These are phyloP conservation scores for Pempheris klunzingeri DNA, from an alignment of 2,797 vertebrate genomes.

Conservation along the genomic window DNA sequence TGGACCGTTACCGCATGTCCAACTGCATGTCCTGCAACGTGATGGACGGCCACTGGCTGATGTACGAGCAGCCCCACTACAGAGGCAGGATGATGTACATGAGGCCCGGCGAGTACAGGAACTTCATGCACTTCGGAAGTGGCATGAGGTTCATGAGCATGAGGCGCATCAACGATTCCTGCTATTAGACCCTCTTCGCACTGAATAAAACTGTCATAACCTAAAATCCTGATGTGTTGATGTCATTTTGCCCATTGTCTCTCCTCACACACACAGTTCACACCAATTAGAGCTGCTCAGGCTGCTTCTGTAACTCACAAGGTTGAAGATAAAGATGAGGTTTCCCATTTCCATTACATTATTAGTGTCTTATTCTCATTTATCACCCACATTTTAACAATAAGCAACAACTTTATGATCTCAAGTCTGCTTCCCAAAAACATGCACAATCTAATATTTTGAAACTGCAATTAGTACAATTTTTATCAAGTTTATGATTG, in stretches of 20 bases:
- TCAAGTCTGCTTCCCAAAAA: background rate
- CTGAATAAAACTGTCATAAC: conserved; percentile 77
- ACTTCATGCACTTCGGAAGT: conserved; percentile 74
- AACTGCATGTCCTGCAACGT: conserved; percentile 83
- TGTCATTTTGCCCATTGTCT: background rate
- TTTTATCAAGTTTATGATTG: background rate
- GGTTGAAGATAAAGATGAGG: background rate
- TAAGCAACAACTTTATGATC: background rate
- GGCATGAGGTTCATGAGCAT: conserved; percentile 81
- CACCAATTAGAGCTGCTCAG: background rate
- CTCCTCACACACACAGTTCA: background rate
- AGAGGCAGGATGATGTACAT: conserved; percentile 80
- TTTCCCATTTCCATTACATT: background rate
- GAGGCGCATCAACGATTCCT: conserved; percentile 81
- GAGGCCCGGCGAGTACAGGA: conserved; percentile 81
- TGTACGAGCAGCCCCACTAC: conserved; percentile 82
- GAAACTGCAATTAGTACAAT: background rate
- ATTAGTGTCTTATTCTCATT: background rate
- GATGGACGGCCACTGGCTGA: conserved; percentile 84
- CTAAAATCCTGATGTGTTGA: conserved; percentile 14
- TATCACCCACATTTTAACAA: background rate
- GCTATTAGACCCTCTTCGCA: conserved; percentile 68
- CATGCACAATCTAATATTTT: background rate
- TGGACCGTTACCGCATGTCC: conserved; percentile 82
- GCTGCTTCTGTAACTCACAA: background rate